These are phyloP conservation scores for Zaprionus lineosus DNA, from an alignment of 2,888 invertebrate species.

Conservation along the genomic window DNA sequence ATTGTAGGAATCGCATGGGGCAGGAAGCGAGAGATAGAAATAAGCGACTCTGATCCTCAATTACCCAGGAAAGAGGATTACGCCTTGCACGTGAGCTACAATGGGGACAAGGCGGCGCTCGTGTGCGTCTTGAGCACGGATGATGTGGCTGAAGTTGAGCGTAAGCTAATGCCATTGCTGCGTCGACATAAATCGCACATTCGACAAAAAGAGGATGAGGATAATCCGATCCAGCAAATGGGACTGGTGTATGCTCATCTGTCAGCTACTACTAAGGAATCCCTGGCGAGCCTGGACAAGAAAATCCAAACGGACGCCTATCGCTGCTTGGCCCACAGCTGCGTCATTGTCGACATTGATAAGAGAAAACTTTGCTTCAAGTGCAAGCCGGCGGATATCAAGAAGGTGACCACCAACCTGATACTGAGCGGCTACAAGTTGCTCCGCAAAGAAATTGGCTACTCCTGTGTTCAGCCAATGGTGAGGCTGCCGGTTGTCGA, in stretches of 20 bases:
- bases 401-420: conserved; percentile 37
- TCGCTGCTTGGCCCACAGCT: conserved; percentile 45
- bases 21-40: no score
- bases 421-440: conserved; percentile 49
- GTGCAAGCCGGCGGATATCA: conserved; percentile 48
- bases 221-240: conserved; percentile 48
- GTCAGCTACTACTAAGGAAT: conserved; percentile 15
- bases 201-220: conserved; percentile 13
- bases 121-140: conserved; percentile 47
- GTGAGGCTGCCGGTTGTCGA: conserved; percentile 37
- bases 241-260: conserved; percentile 54
- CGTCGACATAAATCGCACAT: conserved; percentile 40
- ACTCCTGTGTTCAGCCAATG: conserved; percentile 34
- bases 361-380: conserved; percentile 54
- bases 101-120: conserved; percentile 25
- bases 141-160: conserved; percentile 40
- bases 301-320: conserved; percentile 45
- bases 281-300: conserved; percentile 31
- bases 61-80: background rate
- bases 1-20: no score
- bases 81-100: conserved; percentile 52
- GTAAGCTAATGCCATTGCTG: conserved; percentile 38
- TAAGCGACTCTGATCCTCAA: no score
- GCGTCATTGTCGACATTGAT: conserved; percentile 39
- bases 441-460: conserved; percentile 46